phyloP scores from a whole-genome alignment of 2,888 invertebrate species.

The Crioceris asparagi region DNA sequence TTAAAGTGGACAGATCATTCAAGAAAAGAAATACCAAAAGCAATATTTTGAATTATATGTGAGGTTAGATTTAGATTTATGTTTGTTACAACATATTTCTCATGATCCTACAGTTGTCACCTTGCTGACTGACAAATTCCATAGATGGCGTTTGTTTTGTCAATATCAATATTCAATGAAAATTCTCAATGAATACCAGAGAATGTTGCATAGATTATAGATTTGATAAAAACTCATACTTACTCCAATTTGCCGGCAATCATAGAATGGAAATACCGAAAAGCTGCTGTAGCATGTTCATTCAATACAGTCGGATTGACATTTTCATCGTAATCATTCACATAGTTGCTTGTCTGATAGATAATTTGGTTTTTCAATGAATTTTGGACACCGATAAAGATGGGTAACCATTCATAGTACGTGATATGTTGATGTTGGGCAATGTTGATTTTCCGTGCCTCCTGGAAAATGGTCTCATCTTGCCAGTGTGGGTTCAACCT shows the following conservation, averaged over 20 bases:
- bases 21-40: too few relatives aligned
- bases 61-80: too few relatives aligned
- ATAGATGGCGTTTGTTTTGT: too few relatives aligned
- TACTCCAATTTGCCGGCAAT: constrained; percentile 61
- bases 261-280: constrained; percentile 61
- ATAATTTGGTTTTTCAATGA: constrained; percentile 52
- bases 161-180: too few relatives aligned
- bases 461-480: constrained; percentile 64
- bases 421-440: constrained; percentile 63
- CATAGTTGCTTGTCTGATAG: constrained; percentile 47
- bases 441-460: constrained; percentile 56
- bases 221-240: too few relatives aligned
- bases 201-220: too few relatives aligned
- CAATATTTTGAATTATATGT: too few relatives aligned
- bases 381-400: constrained; percentile 56
- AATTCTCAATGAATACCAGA: too few relatives aligned
- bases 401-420: constrained; percentile 68
- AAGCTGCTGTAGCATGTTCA: constrained; percentile 62
- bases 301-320: constrained; percentile 57
- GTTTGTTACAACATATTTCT: too few relatives aligned
- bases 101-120: too few relatives aligned
- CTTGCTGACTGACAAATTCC: too few relatives aligned
- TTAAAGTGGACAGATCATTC: too few relatives aligned
- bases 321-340: constrained; percentile 55
- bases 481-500: constrained; percentile 64